Base-by-base conservation (phyloP, 1,140 invertebrate species). In the Nautilus pompilius region DNA sequence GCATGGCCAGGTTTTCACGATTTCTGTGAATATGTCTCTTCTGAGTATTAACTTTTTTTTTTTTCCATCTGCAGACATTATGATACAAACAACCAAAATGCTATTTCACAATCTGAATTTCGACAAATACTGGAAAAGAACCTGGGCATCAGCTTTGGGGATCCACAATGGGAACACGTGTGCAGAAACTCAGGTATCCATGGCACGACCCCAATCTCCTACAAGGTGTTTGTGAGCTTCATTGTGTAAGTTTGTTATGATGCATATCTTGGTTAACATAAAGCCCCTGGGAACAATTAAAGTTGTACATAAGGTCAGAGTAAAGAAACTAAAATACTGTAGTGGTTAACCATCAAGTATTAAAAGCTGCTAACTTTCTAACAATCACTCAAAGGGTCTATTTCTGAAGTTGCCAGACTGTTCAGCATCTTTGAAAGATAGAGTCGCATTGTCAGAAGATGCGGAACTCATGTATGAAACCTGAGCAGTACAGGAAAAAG, bases 111-210 rank as follows among this genome's bases (percentile, higher is more conserved):
- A 28, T 60, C 68, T 33, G 73, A 77, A 51, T 72, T 79, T 22
- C 58, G 67, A n/a, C 51, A 62, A 17, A 71, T 59, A 3, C 60
- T 79, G 33, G 73, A 78, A 34, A 70, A 66, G 32, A 51, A 66
- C 22, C 67, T 78, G 3, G 69, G 70, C 1, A 66, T 69, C 29
- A 22, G 49, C 2, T 69, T 79, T 60, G 66, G 71, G 10, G 70
- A 76, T n/a, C 36, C 48, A 28, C 75, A 79, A 36, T 76, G 74
- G 72, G 63, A 73, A 24, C 58, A 71, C 26, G 46, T 79, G 15
- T 64, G 68, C 55, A 49, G 28, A 45, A 68, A 71, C 29, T 41
- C n/a, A 10, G 8, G n/a, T 41, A 8, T 41, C 8, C 8, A 10
- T 41, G 36, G n/a, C 8, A 10, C 8, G n/a, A 41, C n/a, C 36